Conservation (phyloP, 2,888 invertebrate species). For the Leptopilina myrica region DNA sequence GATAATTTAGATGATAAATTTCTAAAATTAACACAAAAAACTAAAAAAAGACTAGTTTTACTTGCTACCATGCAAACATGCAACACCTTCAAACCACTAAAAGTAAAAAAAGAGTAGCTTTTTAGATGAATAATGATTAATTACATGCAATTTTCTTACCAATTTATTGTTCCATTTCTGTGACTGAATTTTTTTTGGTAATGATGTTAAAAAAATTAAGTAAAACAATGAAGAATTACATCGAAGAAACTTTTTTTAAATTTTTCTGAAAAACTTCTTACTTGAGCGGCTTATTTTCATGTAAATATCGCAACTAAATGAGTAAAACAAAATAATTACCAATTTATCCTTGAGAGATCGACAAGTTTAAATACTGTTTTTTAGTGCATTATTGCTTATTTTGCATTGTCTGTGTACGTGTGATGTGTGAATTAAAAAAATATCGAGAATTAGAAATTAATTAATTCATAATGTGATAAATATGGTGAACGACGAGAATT, state of each 20-base stretch:
- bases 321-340: no score
- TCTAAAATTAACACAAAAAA: not conserved
- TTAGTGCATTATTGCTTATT: no score
- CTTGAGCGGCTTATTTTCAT: conserved; percentile 74
- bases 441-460: conserved; percentile 8
- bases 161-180: conserved; percentile 11
- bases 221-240: not conserved
- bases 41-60: not conserved
- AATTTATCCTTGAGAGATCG: conserved; percentile 11
- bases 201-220: not conserved
- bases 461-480: conserved; percentile 4
- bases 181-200: no score
- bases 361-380: conserved; percentile 12
- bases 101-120: not conserved
- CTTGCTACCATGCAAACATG: conserved; percentile 2
- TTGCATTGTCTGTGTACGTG: not conserved
- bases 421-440: conserved; percentile 22
- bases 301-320: conserved; percentile 62
- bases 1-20: no score
- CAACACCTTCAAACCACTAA: not conserved
- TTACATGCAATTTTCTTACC: conserved; percentile 44
- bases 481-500: conserved; percentile 22
- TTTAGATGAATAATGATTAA: conserved; percentile 35
- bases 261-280: not conserved
- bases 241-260: not conserved